phyloP scores from a whole-genome alignment of 2,113 vertebrate genomes.

The Austrofundulus limnaeus region DNA sequence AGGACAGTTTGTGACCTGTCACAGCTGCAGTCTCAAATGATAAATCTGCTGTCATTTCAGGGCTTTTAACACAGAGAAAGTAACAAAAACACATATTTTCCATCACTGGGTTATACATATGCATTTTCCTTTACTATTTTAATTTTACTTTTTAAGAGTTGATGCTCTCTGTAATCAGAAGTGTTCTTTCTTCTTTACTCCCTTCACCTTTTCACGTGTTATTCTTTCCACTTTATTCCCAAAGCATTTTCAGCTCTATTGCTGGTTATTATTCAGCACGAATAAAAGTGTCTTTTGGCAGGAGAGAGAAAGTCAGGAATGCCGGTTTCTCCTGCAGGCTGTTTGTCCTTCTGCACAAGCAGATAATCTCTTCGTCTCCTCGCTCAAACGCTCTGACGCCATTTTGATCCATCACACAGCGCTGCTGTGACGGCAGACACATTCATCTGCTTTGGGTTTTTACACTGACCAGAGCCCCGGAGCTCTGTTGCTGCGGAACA shows the following conservation, averaged over 20 bases:
- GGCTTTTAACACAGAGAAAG: neutral
- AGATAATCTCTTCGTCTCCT: constrained; percentile 64
- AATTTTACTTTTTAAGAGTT: neutral
- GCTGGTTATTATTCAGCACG: neutral
- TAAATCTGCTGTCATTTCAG: neutral
- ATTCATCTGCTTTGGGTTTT: constrained; percentile 47
- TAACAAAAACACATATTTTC: neutral
- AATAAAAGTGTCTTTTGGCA: constrained; percentile 2
- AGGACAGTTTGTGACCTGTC: constrained; percentile 8
- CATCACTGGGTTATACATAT: no score
- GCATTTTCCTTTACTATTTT: neutral
- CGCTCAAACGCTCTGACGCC: constrained; percentile 58
- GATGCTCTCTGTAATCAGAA: neutral
- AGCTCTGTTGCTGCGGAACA: neutral
- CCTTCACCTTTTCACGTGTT: neutral
- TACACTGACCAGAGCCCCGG: constrained; percentile 13
- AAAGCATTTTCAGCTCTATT: neutral
- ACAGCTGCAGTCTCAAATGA: neutral
- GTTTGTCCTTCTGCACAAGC: constrained; percentile 54
- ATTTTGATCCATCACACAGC: constrained; percentile 68
- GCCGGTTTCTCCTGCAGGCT: constrained; percentile 23
- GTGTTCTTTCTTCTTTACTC: neutral
- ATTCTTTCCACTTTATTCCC: neutral
- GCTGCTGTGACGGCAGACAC: constrained; percentile 35
- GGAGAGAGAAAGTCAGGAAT: constrained; percentile 17